phyloP scores from a whole-genome alignment of 2,888 invertebrate genomes.

The Punctoribates punctum region DNA sequence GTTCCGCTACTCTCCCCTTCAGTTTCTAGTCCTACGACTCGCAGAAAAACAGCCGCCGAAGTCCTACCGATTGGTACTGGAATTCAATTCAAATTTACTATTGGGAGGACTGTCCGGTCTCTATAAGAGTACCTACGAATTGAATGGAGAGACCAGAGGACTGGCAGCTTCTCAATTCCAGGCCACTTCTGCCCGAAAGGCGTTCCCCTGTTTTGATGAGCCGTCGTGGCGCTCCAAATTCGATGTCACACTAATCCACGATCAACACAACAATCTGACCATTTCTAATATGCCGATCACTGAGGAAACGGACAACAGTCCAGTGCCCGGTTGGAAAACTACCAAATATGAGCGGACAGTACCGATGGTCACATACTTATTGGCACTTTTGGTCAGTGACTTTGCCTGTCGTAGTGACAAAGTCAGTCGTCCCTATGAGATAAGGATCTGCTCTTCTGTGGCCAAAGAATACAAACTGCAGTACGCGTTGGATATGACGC shows the following conservation, averaged over 20 bases:
- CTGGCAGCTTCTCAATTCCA: constrained; percentile 45
- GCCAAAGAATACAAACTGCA: constrained; percentile 60
- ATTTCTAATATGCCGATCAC: constrained; percentile 79
- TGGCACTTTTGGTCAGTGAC: constrained; percentile 80
- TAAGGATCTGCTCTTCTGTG: constrained; percentile 66
- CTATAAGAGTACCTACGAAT: constrained; percentile 31
- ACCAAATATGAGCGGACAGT: constrained; percentile 54
- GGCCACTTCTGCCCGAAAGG: constrained; percentile 46
- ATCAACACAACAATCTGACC: constrained; percentile 61
- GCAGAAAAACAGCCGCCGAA: neutral
- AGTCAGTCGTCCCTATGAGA: constrained; percentile 49
- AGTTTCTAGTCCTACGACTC: constrained; percentile 37
- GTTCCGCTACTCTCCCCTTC: constrained; percentile 34
- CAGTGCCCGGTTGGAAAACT: constrained; percentile 49
- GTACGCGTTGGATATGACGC: constrained; percentile 74
- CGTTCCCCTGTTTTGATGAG: constrained; percentile 49
- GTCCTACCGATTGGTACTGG: constrained; percentile 15
- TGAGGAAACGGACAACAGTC: neutral
- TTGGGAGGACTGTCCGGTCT: constrained; percentile 35
- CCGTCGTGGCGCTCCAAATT: constrained; percentile 50
- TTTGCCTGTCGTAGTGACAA: constrained; percentile 57
- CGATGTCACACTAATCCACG: constrained; percentile 63
- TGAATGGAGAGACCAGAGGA: constrained; percentile 15
- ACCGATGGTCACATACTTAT: constrained; percentile 84
- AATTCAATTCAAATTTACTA: constrained; percentile 14